phyloP scores from a whole-genome alignment of 1,140 invertebrate genomes.

The Bombus balteatus region DNA sequence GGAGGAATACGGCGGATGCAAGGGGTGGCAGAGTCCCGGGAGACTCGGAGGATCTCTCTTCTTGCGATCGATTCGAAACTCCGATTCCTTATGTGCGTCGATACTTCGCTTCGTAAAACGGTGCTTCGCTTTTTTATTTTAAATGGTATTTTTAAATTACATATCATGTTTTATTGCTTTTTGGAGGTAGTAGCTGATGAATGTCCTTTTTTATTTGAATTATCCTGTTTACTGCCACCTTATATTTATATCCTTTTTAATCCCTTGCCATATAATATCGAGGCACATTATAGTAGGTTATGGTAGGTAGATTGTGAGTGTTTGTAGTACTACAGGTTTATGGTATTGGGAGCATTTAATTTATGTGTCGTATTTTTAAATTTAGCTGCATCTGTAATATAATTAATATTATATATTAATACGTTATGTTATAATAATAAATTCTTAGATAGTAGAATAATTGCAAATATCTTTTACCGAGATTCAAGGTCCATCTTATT shows the following conservation, averaged over 20 bases:
- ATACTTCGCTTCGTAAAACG: too few relatives aligned
- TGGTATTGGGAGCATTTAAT: too few relatives aligned
- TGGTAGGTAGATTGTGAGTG: too few relatives aligned
- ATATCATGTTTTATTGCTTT: accelerated
- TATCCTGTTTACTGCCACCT: too few relatives aligned
- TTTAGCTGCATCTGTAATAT: too few relatives aligned
- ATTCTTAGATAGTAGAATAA: background rate
- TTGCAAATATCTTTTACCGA: background rate
- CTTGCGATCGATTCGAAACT: constrained; percentile 22
- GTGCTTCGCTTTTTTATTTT: background rate
- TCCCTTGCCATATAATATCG: too few relatives aligned
- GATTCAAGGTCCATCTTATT: background rate
- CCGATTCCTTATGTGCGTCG: background rate
- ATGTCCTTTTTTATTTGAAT: background rate
- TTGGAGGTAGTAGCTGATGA: background rate
- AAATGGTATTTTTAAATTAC: background rate
- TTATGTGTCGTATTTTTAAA: too few relatives aligned
- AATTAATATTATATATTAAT: too few relatives aligned
- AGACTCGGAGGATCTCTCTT: constrained; percentile 31
- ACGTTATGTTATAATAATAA: too few relatives aligned
- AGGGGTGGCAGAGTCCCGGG: constrained; percentile 6
- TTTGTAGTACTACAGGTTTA: too few relatives aligned
- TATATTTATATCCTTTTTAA: too few relatives aligned
- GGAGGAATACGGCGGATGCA: constrained; percentile 31
- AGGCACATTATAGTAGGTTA: too few relatives aligned